These are phyloP conservation scores for Schlechtendalia chinensis DNA, from an alignment of 1,140 invertebrate genomes.

Conservation along the genomic window DNA sequence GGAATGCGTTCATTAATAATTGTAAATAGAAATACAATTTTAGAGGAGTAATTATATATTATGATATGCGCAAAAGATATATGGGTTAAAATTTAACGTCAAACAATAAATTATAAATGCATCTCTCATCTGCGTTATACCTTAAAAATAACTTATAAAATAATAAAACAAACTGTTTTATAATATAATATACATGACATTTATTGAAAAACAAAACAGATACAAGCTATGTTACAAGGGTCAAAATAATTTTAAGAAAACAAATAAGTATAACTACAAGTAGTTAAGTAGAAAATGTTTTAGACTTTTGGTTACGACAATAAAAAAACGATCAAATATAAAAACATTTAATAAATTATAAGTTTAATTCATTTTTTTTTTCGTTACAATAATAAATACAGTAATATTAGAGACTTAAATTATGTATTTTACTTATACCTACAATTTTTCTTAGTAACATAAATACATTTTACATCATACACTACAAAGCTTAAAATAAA, in stretches of 20 bases:
- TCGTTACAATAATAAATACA: no score
- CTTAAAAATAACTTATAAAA: neutral
- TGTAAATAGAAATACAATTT: neutral
- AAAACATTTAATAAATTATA: no score
- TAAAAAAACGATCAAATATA: neutral
- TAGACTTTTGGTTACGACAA: neutral
- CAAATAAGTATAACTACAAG: neutral
- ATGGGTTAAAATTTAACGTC: neutral
- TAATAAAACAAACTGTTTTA: neutral
- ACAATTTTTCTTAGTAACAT: no score
- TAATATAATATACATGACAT: neutral
- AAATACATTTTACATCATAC: no score
- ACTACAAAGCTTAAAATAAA: no score
- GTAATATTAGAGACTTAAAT: no score
- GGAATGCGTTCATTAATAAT: no score
- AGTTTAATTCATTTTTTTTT: no score
- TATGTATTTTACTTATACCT: no score
- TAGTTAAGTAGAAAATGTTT: neutral
- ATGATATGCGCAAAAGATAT: no score
- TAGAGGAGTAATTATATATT: neutral
- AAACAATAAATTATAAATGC: neutral
- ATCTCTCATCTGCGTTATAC: neutral
- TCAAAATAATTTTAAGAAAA: neutral
- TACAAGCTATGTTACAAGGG: neutral
- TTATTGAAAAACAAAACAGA: neutral